phyloP scores from a whole-genome alignment of 2,888 invertebrate species.

The Rhamnusium bicolor region DNA sequence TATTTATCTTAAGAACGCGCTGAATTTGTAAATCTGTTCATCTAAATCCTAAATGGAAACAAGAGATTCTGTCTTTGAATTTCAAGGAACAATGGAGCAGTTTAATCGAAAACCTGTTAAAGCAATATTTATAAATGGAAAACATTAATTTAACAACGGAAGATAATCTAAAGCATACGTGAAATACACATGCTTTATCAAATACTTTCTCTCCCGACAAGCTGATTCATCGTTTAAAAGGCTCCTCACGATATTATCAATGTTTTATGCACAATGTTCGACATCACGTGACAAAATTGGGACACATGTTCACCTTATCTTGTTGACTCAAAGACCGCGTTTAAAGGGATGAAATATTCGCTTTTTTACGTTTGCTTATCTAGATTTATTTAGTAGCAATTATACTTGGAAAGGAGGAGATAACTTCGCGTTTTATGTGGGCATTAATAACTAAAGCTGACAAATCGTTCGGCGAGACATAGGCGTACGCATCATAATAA shows the following conservation, averaged over 20 bases:
- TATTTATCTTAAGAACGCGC: slow-evolving; percentile 29
- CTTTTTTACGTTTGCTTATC: slow-evolving; percentile 1
- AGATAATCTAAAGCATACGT: slow-evolving; percentile 25
- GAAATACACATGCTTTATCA: slow-evolving; percentile 18
- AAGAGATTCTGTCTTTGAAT: slow-evolving; percentile 2
- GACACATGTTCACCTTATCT: slow-evolving; percentile 1
- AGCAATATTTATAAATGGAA: slow-evolving; percentile 36
- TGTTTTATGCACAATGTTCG: slow-evolving; percentile 7
- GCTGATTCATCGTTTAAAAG: slow-evolving; percentile 27
- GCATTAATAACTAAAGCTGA: neutral
- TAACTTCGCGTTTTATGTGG: neutral
- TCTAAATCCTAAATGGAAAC: slow-evolving; percentile 38
- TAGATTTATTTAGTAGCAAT: neutral
- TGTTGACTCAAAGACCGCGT: neutral
- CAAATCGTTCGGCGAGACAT: too few species aligned
- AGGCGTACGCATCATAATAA: too few species aligned
- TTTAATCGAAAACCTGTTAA: slow-evolving; percentile 36
- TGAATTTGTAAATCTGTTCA: slow-evolving; percentile 32
- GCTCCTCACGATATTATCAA: slow-evolving; percentile 5
- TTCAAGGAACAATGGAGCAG: slow-evolving; percentile 27
- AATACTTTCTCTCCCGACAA: slow-evolving; percentile 27
- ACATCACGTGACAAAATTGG: slow-evolving; percentile 1
- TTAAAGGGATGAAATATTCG: slow-evolving; percentile 1
- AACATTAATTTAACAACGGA: slow-evolving; percentile 9
- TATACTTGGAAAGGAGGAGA: neutral